phyloP scores from a whole-genome alignment of 2,888 invertebrate species.

The Diploptera punctata region DNA sequence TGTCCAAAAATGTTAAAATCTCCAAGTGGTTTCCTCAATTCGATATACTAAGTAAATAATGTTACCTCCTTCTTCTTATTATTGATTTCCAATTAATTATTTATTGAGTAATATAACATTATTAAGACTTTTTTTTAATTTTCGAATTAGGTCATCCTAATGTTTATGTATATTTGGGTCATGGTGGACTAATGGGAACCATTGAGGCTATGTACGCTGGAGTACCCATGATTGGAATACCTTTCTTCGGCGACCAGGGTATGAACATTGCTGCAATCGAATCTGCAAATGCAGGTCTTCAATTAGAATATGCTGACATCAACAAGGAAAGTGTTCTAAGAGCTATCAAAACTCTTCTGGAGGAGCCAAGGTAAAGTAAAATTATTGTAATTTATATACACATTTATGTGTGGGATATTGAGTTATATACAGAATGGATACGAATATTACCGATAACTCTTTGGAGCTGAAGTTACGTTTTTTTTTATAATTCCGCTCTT shows the following conservation, averaged over 20 bases:
- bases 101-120: no score
- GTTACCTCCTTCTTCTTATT: no score
- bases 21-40: constrained; percentile 76
- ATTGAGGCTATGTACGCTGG: constrained; percentile 71
- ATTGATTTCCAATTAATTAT: no score
- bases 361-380: constrained; percentile 45
- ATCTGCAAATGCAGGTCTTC: constrained; percentile 62
- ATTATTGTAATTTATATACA: no score
- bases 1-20: constrained; percentile 63
- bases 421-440: no score
- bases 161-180: constrained; percentile 71
- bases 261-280: constrained; percentile 63
- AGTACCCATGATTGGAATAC: constrained; percentile 68
- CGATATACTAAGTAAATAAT: constrained; percentile 63
- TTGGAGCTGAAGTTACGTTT: no score
- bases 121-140: no score
- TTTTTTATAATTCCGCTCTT: no score
- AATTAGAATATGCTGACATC: constrained; percentile 60
- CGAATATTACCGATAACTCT: no score
- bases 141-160: constrained; percentile 76
- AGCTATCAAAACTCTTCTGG: constrained; percentile 52
- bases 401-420: no score
- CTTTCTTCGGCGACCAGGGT: constrained; percentile 73
- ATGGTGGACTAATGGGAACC: constrained; percentile 74
- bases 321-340: constrained; percentile 58